Evolutionary conservation across 1,140 invertebrate genomes (phyloP).

Genomic region (Fopius arisanus): DNA sequence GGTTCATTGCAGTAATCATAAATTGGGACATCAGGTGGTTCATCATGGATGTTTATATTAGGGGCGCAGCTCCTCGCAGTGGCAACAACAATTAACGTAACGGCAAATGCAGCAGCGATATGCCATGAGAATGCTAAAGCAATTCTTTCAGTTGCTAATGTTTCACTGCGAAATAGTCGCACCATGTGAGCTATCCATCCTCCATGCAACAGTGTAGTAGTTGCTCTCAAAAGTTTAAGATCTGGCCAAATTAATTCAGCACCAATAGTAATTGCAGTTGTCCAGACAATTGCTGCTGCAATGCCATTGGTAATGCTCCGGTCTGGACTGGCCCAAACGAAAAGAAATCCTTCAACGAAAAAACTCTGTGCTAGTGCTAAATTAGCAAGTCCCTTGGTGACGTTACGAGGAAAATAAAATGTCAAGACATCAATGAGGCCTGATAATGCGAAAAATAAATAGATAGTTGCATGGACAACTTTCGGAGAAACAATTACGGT

Average conservation of each 20-base stretch:
- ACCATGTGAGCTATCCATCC: constrained; percentile 60
- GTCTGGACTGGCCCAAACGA: constrained; percentile 43
- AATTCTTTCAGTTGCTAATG: constrained; percentile 42
- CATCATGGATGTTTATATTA: constrained; percentile 33
- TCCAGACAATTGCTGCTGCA: constrained; percentile 51
- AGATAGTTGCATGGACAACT: constrained; percentile 60
- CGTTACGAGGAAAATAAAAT: constrained; percentile 55
- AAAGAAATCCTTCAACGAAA: constrained; percentile 58
- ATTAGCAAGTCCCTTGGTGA: constrained; percentile 53
- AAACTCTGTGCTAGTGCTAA: constrained; percentile 58
- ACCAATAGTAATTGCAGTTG: constrained; percentile 46
- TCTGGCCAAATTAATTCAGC: constrained; percentile 57
- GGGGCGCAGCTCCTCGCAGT: constrained; percentile 46
- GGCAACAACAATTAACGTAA: constrained; percentile 50
- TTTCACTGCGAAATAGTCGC: constrained; percentile 38
- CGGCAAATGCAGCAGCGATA: constrained; percentile 50
- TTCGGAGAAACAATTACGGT: constrained; percentile 46
- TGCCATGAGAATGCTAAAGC: constrained; percentile 59
- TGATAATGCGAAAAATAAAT: constrained; percentile 61
- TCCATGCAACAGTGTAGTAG: constrained; percentile 56
- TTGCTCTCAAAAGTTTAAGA: constrained; percentile 51
- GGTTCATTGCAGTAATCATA: constrained; percentile 54
- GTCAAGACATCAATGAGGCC: constrained; percentile 59
- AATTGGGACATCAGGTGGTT: constrained; percentile 51
- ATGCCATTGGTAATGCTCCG: constrained; percentile 44